Conservation (phyloP, 2,797 vertebrate species). For the Phrynocephalus vlangalii region DNA sequence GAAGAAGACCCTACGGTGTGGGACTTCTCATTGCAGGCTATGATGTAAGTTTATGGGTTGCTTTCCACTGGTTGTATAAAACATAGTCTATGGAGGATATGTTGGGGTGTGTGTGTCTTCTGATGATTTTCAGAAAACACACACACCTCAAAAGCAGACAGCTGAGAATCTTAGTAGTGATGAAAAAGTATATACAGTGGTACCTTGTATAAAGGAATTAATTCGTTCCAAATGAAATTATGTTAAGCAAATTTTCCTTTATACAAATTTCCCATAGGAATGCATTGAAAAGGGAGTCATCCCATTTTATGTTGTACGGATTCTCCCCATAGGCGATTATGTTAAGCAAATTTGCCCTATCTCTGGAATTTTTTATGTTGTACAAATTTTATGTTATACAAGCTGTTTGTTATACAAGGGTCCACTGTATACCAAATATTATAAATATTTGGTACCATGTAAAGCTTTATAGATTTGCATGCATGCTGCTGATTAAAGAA, state of each 20-base stretch:
- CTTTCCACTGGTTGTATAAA: not conserved
- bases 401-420: no score
- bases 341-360: no score
- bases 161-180: not conserved
- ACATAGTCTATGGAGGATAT: not conserved
- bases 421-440: not conserved
- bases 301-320: no score
- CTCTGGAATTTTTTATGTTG: no score
- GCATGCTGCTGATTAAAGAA: not conserved
- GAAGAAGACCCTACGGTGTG: constrained; percentile 94
- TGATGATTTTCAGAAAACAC: not conserved
- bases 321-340: no score
- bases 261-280: no score
- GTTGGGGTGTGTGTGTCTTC: not conserved
- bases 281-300: no score
- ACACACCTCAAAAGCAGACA: not conserved
- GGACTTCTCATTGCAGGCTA: constrained; percentile 96
- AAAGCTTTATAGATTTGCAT: not conserved
- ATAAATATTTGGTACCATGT: not conserved
- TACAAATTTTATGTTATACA: no score
- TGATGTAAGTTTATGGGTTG: constrained; percentile 84
- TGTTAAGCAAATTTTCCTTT: no score
- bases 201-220: no score
- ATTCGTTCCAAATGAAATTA: no score
- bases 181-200: not conserved